These are phyloP conservation scores for Pseudochirops corinnae DNA, from an alignment of 2,797 vertebrate species.

Conservation along the genomic window DNA sequence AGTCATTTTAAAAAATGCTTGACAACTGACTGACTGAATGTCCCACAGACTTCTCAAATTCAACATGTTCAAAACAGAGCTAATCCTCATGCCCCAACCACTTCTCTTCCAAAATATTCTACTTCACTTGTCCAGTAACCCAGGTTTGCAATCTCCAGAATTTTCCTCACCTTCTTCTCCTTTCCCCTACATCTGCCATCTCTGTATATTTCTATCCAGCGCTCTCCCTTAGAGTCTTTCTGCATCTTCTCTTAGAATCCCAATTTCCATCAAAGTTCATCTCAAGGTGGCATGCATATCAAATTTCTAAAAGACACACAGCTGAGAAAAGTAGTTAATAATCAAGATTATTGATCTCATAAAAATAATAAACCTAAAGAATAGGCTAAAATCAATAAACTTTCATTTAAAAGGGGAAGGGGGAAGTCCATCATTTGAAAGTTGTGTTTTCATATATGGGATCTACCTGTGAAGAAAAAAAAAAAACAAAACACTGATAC, in stretches of 20 bases:
- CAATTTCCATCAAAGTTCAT: background rate
- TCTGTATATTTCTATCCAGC: background rate
- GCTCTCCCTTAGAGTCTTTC: background rate
- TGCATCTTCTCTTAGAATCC: background rate
- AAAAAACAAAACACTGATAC: background rate
- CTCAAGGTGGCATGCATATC: background rate
- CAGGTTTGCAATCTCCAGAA: background rate
- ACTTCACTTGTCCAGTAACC: background rate
- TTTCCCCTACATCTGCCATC: background rate
- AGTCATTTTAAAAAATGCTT: no score
- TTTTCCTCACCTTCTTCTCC: background rate
- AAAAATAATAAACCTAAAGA: background rate
- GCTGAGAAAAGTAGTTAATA: background rate
- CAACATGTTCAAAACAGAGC: background rate
- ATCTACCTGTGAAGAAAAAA: background rate
- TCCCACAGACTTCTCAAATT: background rate
- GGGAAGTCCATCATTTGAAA: background rate
- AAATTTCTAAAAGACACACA: background rate
- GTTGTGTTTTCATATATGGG: background rate
- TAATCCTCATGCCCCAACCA: background rate
- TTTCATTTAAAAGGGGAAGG: no score
- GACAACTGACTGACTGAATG: background rate
- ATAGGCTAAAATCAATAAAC: background rate
- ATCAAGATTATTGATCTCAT: background rate
- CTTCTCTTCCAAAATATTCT: background rate